A percentile compares a stretch with the other conserved stretches of the same genome.
phyloP scores from a whole-genome alignment of 1,140 invertebrate species.

The Pachyrhynchus sulphureomaculatus region DNA sequence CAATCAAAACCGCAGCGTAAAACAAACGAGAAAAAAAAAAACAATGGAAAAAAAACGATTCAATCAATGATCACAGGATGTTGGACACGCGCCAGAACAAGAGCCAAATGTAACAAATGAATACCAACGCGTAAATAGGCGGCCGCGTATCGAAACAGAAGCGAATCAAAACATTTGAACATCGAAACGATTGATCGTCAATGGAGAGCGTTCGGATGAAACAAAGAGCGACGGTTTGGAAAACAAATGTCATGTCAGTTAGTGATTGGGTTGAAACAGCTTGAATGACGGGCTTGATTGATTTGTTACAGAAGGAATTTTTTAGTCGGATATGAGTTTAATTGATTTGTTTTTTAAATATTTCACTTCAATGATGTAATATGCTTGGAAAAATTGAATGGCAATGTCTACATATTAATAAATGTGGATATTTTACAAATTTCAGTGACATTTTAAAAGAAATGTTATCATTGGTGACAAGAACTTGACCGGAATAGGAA shows the following conservation, averaged over 20 bases:
- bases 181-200: conserved; percentile 3
- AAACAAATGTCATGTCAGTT: background rate
- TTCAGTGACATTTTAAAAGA: no score
- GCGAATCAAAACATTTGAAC: conserved; percentile 16
- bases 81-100: conserved; percentile 24
- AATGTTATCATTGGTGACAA: no score
- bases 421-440: no score
- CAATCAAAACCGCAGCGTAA: conserved; percentile 16
- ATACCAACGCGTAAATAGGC: conserved; percentile 1
- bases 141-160: conserved; percentile 3
- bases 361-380: no score
- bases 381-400: no score
- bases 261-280: background rate
- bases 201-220: background rate
- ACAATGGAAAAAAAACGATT: conserved; percentile 21
- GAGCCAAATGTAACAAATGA: conserved; percentile 3
- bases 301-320: background rate
- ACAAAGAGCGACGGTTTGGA: conserved; percentile 8
- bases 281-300: conserved; percentile 4
- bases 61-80: conserved; percentile 20
- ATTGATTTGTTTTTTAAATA: no score
- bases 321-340: no score
- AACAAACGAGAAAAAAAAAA: conserved; percentile 18
- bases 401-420: no score
- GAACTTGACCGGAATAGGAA: no score